Evolutionary conservation across 2,797 vertebrate genomes (phyloP).

Genomic region (Stomatorhinus walkeri): DNA sequence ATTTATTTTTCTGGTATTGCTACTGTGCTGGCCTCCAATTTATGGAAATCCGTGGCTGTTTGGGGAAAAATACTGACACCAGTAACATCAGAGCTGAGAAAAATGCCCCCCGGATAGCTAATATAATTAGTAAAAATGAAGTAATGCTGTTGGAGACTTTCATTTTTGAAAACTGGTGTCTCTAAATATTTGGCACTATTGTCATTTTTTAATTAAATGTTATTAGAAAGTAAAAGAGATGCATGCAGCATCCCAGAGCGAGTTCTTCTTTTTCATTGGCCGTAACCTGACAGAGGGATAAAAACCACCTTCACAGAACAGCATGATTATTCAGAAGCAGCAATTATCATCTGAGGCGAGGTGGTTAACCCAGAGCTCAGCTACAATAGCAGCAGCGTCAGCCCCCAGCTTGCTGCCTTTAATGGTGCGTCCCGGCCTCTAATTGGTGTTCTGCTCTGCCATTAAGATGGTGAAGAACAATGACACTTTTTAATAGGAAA

Average conservation of each 20-base stretch:
- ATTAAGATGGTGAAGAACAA: not conserved
- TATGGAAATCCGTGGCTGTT: not conserved
- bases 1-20: not conserved
- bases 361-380: constrained; percentile 19
- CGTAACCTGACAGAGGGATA: not conserved
- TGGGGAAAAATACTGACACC: not conserved
- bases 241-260: not conserved
- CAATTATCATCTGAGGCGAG: constrained; percentile 35
- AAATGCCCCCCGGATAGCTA: not conserved
- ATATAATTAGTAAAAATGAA: not conserved
- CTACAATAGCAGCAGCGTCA: constrained; percentile 1
- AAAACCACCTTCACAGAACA: not conserved
- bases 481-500: not conserved
- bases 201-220: not conserved
- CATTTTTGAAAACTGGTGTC: not conserved
- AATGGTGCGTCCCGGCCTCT: not conserved
- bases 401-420: not conserved
- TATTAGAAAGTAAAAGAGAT: not conserved
- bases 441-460: not conserved
- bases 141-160: not conserved
- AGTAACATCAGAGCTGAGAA: not conserved
- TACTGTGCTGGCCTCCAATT: not conserved
- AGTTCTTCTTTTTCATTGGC: not conserved
- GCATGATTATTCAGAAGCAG: constrained; percentile 28
- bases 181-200: not conserved